phyloP scores from a whole-genome alignment of 2,113 vertebrate genomes.

The Muntiacus muntjak region DNA sequence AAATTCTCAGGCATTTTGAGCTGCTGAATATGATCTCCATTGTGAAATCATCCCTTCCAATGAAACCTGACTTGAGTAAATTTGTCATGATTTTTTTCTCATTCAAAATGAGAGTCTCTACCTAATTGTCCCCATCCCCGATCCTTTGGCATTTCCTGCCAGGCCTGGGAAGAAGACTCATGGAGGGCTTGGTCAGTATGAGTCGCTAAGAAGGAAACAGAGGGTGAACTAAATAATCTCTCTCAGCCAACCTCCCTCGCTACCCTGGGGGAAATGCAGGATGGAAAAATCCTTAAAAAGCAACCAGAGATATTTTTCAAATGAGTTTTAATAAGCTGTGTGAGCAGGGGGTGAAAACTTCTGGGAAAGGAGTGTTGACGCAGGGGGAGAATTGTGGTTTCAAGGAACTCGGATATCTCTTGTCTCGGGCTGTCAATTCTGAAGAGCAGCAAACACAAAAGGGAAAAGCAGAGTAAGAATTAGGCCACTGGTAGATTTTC shows the following conservation, averaged over 20 bases:
- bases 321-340: not conserved
- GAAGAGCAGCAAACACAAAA: not conserved
- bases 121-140: not conserved
- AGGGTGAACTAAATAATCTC: constrained; percentile 25
- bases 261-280: constrained; percentile 35
- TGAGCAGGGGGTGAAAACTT: not conserved
- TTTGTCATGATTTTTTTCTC: constrained; percentile 30
- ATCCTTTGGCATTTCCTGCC: constrained; percentile 61
- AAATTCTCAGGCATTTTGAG: constrained; percentile 48
- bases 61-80: constrained; percentile 19
- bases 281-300: constrained; percentile 70
- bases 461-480: not conserved
- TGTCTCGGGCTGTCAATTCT: not conserved
- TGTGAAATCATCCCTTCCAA: constrained; percentile 10
- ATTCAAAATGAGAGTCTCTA: constrained; percentile 2
- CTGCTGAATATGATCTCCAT: not conserved
- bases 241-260: not conserved
- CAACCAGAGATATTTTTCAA: constrained; percentile 19
- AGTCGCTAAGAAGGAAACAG: not conserved
- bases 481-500: not conserved
- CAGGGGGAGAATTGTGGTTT: not conserved
- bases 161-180: constrained; percentile 48
- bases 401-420: not conserved
- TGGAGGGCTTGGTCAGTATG: not conserved
- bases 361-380: not conserved